Base-by-base conservation (phyloP, 2,113 vertebrate species). In the Semnornis frantzii region DNA sequence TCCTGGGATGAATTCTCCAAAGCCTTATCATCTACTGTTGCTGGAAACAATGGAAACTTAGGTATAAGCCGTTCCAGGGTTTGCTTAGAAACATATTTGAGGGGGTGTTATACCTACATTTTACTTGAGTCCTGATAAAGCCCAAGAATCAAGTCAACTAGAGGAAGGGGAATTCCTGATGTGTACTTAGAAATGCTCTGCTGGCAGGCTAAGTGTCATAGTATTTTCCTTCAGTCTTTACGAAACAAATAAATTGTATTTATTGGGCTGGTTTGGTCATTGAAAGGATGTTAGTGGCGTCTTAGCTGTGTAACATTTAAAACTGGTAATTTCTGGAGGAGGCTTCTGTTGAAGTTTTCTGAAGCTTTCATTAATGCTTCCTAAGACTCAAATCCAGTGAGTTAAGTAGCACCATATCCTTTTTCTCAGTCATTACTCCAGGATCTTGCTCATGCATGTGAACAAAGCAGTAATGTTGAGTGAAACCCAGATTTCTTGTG, bases 1-100 rank as follows among this genome's bases (percentile, higher is more conserved):
- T 99, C 98, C 77, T 99, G 99, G 99, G 98, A 98, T 65, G 52
- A 93, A 42, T 99, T 99, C 93, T 98, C 98, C 4, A 95, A 97
- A 54, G 97, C 98, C 3, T 90, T 99, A 80, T 97, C 57, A 44
- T 97, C 98, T 21, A 99, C 98, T 0, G 96, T 93, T 52, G 97
- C 98, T 64, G 99, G 99, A 59, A 99, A 99, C 78, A 17, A 97
- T 5, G 99, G 99, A 44, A 98, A 98, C 89, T 93, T 99, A 39
- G 99, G 99, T 99, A 97, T 73, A 97, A 81, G 24, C 54, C 33
- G 27, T 55, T 63, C 9, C 58, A 68, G 50, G 30, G 33, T 64
- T 92, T 87, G 44, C 24, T 87, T 60, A 24, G 69, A 50, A 10
- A 31, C 14, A 5, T 28, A 3, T 16, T 60, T 58, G 37, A 39